Conservation (phyloP, 2,113 vertebrate species). For the Pandion haliaetus region DNA sequence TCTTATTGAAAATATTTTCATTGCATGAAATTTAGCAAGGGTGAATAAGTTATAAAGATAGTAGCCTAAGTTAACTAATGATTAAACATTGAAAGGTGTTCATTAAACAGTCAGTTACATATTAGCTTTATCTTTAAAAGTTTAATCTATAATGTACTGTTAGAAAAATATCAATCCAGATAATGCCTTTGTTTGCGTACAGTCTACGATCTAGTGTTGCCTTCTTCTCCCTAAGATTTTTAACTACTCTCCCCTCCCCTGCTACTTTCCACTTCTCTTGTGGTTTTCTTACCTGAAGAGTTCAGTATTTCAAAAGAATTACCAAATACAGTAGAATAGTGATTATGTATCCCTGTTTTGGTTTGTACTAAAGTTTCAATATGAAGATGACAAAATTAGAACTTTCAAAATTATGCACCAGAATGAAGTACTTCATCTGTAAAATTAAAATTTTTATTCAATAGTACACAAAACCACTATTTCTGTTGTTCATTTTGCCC, state of each 20-base stretch:
- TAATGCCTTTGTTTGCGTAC: neutral
- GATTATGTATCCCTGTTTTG: neutral
- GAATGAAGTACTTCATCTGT: neutral
- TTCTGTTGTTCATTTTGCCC: neutral
- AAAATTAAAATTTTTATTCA: neutral
- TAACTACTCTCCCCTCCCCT: neutral
- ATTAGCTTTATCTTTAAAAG: neutral
- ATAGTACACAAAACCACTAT: neutral
- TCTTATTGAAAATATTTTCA: neutral
- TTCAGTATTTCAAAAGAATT: neutral
- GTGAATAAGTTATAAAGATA: neutral
- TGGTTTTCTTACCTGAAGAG: neutral
- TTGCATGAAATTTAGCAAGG: neutral
- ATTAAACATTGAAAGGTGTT: neutral
- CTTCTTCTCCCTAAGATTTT: neutral
- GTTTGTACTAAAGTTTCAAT: neutral
- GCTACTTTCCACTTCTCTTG: neutral
- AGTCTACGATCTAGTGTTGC: neutral
- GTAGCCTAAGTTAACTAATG: neutral
- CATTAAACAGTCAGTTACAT: neutral
- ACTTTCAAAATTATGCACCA: neutral
- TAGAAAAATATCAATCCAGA: neutral
- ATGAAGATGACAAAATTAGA: neutral
- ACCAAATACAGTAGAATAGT: neutral
- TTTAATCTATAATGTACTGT: neutral